Conservation (phyloP, 2,113 vertebrate species). For the Echinops telfairi region DNA sequence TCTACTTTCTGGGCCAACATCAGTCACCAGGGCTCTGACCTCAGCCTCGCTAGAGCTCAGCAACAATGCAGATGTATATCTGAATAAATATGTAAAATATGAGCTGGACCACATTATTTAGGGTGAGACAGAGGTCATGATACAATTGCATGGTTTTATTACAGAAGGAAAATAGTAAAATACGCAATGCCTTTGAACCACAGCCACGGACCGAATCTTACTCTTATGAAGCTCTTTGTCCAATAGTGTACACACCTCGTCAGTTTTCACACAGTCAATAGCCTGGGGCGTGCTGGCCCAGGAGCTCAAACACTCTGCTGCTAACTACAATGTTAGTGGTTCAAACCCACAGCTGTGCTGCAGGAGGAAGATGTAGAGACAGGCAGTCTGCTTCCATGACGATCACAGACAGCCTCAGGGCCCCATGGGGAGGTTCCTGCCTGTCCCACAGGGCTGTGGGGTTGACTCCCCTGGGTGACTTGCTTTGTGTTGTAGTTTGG, state of each 20-base stretch:
- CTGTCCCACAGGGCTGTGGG: no score
- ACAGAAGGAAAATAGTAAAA: conserved; percentile 64
- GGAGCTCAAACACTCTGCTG: not conserved
- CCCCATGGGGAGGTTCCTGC: no score
- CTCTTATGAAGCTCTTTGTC: conserved; percentile 56
- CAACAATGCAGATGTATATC: conserved; percentile 49
- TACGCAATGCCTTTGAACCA: conserved; percentile 66
- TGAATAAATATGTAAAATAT: conserved; percentile 58
- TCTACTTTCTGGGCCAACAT: conserved; percentile 64
- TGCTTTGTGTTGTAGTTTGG: no score
- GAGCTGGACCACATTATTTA: conserved; percentile 67
- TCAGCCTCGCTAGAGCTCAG: conserved; percentile 54
- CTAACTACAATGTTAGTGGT: not conserved
- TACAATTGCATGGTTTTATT: conserved; percentile 31
- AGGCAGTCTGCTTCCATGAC: not conserved
- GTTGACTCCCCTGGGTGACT: no score
- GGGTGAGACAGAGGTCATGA: conserved; percentile 72
- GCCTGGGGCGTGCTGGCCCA: not conserved
- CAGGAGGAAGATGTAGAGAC: not conserved
- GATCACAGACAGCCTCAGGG: no score
- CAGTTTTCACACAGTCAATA: conserved; percentile 40
- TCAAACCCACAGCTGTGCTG: not conserved
- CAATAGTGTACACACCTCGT: not conserved
- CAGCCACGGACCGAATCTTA: conserved; percentile 56
- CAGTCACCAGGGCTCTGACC: conserved; percentile 49